These are phyloP conservation scores for Lottia scabra DNA, from an alignment of 2,888 invertebrate genomes.

Conservation along the genomic window DNA sequence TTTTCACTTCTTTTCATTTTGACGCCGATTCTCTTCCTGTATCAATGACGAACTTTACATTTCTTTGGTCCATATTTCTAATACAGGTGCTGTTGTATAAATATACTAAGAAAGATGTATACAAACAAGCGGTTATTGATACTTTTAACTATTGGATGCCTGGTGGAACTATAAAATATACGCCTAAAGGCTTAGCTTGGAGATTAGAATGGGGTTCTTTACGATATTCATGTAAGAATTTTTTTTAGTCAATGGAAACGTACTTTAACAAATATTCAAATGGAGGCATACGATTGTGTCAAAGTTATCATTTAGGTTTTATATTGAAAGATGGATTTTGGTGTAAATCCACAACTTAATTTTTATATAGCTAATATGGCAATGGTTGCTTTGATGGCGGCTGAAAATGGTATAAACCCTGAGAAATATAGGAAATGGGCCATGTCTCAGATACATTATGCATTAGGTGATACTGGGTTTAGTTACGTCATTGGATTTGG, in stretches of 20 bases:
- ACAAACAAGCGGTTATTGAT: slow-evolving; percentile 44
- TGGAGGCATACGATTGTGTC: too few relatives aligned
- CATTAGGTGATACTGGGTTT: slow-evolving; percentile 44
- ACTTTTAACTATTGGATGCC: slow-evolving; percentile 54
- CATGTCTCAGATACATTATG: slow-evolving; percentile 51
- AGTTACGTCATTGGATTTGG: slow-evolving; percentile 54
- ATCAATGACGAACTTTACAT: too few relatives aligned
- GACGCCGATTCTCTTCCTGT: background rate
- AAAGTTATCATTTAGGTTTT: too few relatives aligned
- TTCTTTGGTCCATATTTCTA: too few relatives aligned
- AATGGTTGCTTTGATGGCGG: slow-evolving; percentile 51
- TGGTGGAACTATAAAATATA: slow-evolving; percentile 52
- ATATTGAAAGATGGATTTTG: too few relatives aligned
- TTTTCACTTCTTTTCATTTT: background rate
- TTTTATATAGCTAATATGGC: slow-evolving; percentile 48
- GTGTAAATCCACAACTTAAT: background rate
- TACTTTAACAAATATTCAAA: too few relatives aligned
- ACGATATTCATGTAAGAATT: slow-evolving; percentile 46
- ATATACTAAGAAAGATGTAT: slow-evolving; percentile 44
- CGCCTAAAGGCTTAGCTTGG: slow-evolving; percentile 59
- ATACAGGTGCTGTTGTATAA: slow-evolving; percentile 47
- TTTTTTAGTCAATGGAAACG: too few relatives aligned
- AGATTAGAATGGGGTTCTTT: slow-evolving; percentile 57
- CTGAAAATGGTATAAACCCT: slow-evolving; percentile 44
- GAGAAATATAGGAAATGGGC: slow-evolving; percentile 47